Base-by-base conservation (phyloP, 2,113 vertebrate genomes). In the Triplophysa siluroides region DNA sequence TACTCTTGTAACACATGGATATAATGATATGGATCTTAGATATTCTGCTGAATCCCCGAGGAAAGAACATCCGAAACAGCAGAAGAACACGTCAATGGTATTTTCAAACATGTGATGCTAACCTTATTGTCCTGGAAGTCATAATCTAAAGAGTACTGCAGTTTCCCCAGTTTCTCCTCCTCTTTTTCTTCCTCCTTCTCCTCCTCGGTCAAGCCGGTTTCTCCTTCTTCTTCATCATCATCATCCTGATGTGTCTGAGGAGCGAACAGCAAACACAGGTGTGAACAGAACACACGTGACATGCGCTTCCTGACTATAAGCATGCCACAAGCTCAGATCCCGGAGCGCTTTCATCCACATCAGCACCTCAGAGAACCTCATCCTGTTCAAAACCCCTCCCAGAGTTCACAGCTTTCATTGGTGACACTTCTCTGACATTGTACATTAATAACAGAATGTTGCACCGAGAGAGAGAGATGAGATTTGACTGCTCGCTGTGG, bases 71-170 rank as follows among this genome's bases (percentile, higher is more conserved):
- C 0, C 12, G 43, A 45, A 45, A 45, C 43, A 45, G 11, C 43
- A 45, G 4, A 33, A 33, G 33, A 33, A 33, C 4, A 33, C 1
- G 33, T 38, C 33, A 38, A 1, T 29, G 2, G 26, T 29, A 29
- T 29, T 29, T 24, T 29, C 26, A 38, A 6, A 38, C 33, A 38
- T 6, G 4, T 45, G 18, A 24, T 19, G 5, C 89, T 84, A 76
- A 98, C 98, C 97, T 99, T 98, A 78, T 96, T 96, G 0, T 95
- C 95, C 86, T 98, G 95, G 90, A 99, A 99, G 86, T 99, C 98
- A 0, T 98, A 99, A 79, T 99, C 97, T 83, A 99, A 87, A 0
- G 98, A 99, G 84, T 98, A 99, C 78, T 99, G 98, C 87, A 99
- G 89, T 81, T 99, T 99, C 47, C 98, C 98, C 84, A 99, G 91